A percentile compares a stretch with the other conserved stretches of the same genome.
These are phyloP conservation scores for Oegoconia quadripuncta DNA, from an alignment of 2,888 invertebrate genomes.

Conservation along the genomic window DNA sequence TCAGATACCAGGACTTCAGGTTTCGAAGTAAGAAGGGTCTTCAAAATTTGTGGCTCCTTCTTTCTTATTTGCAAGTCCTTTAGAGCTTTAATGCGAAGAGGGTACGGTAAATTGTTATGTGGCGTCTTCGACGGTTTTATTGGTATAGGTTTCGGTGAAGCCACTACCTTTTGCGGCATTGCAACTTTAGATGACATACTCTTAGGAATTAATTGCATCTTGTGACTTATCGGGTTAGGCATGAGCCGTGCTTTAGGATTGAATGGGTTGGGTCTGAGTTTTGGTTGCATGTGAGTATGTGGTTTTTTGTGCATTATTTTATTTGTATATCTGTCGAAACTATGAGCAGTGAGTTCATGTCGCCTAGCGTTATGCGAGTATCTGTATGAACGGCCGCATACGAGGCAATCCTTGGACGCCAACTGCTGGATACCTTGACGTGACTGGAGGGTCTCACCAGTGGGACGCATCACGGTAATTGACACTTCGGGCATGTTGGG, in stretches of 20 bases:
- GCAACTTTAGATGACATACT: conserved; percentile 48
- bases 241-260: conserved; percentile 71
- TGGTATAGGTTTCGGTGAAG: conserved; percentile 62
- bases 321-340: conserved; percentile 74
- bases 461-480: conserved; percentile 69
- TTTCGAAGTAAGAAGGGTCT: conserved; percentile 67
- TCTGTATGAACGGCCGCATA: conserved; percentile 69
- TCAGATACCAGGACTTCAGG: conserved; percentile 70
- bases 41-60: conserved; percentile 74
- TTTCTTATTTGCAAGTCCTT: conserved; percentile 74
- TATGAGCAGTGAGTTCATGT: conserved; percentile 69
- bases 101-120: conserved; percentile 68
- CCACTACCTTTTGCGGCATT: conserved; percentile 43
- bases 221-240: conserved; percentile 72
- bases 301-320: conserved; percentile 57
- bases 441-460: conserved; percentile 64
- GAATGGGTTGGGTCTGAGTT: conserved; percentile 71
- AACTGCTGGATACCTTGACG: conserved; percentile 72
- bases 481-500: conserved; percentile 69
- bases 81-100: conserved; percentile 71
- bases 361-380: conserved; percentile 75
- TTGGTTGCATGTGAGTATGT: conserved; percentile 53
- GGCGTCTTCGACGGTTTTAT: conserved; percentile 48
- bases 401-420: conserved; percentile 72
- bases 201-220: conserved; percentile 61